Conservation (phyloP, 2,888 invertebrate genomes). For the Sphinx pinastri region DNA sequence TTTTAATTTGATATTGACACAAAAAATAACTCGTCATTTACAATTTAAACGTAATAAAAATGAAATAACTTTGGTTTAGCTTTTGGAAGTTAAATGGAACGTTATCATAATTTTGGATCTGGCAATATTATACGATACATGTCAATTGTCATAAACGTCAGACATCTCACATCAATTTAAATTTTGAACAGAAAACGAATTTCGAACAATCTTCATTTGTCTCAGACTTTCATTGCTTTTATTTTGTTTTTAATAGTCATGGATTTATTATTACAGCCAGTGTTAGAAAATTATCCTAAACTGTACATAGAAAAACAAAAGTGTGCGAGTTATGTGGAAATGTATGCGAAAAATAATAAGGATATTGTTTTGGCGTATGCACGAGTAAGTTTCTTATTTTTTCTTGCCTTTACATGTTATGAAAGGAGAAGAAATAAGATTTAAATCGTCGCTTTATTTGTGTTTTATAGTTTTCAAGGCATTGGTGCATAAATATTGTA, state of each 20-base stretch:
- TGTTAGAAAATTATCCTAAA: conserved; percentile 61
- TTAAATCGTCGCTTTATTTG: too few relatives aligned
- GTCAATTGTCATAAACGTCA: not conserved
- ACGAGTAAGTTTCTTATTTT: conserved; percentile 51
- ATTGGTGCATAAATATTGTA: not conserved
- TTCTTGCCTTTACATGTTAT: conserved; percentile 39
- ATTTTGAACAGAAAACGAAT: conserved; percentile 22
- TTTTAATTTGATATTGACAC: not conserved
- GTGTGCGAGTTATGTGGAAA: conserved; percentile 71
- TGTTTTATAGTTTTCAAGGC: too few relatives aligned
- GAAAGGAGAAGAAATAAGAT: not conserved
- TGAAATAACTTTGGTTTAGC: too few relatives aligned
- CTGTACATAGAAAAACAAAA: conserved; percentile 61
- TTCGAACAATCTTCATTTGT: not conserved
- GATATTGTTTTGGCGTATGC: conserved; percentile 64
- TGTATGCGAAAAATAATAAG: conserved; percentile 61
- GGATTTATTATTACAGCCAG: conserved; percentile 55
- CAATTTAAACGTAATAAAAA: not conserved
- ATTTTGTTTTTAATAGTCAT: conserved; percentile 39
- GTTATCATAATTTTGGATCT: not conserved
- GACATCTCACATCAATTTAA: not conserved
- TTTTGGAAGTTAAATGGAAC: too few relatives aligned
- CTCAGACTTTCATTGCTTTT: not conserved
- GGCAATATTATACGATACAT: not conserved
- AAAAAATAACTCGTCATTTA: not conserved